Percentiles rank a stretch among this genome's conserved stretches.
phyloP scores from a whole-genome alignment of 2,113 vertebrate species.

The Monarcha castaneiventris region DNA sequence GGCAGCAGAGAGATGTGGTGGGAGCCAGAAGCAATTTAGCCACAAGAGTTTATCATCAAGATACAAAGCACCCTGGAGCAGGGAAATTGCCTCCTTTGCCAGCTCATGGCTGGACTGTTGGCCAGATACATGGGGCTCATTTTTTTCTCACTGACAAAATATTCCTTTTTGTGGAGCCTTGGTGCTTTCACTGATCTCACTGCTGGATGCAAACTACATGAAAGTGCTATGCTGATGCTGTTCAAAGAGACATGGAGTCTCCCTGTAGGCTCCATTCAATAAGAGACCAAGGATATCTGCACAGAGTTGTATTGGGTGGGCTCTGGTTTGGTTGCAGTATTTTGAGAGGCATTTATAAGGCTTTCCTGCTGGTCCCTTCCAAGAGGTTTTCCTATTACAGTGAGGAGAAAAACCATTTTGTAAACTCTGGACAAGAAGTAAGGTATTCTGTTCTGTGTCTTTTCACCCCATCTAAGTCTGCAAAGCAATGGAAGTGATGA shows the following conservation, averaged over 20 bases:
- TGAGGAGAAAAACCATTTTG: background rate
- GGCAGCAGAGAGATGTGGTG: background rate
- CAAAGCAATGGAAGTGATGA: background rate
- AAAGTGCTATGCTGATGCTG: background rate
- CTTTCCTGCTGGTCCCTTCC: background rate
- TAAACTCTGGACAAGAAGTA: background rate
- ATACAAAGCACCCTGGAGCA: background rate
- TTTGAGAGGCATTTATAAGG: background rate
- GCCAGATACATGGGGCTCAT: background rate
- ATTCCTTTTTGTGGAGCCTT: background rate
- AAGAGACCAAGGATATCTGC: background rate
- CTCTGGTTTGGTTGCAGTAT: background rate
- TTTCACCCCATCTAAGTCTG: background rate
- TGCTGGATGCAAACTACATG: background rate
- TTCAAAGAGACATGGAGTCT: background rate
- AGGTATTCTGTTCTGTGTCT: background rate
- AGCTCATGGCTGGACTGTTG: background rate
- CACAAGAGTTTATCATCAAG: background rate
- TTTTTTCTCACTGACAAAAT: background rate
- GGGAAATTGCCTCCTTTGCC: background rate
- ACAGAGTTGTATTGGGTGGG: background rate
- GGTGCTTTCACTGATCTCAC: background rate
- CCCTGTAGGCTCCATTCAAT: background rate
- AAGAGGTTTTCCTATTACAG: background rate
- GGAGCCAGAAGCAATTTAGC: conserved; percentile 15